Evolutionary conservation across 2,888 invertebrate species (phyloP), one percentile per base, ranked within the genome.

Genomic region (Pharmacophagus antenor): DNA sequence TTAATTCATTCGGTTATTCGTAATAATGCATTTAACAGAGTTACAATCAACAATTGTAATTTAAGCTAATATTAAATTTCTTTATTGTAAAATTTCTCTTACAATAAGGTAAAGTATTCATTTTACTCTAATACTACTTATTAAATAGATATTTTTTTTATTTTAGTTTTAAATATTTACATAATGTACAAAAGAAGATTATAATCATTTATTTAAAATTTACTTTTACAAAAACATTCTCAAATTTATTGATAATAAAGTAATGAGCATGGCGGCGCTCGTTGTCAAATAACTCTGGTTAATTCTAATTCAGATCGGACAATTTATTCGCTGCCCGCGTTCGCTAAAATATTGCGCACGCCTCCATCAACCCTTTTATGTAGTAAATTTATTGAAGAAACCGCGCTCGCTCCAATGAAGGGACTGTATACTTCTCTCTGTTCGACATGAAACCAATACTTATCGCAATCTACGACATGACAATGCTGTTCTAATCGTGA

Each of bases 261-360:
- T 55, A 60, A 37, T 20, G 31, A 51, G 31, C 31, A 44, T 12
- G 46, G 20, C 44, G 12, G 22, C 47, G 17, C 49, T 25, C 42
- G 21, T 80, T 78, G 82, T 85, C 83, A 85, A 86, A 86, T 83
- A 85, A 82, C 80, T 76, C 80, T 79, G 78, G 80, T 82, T 82
- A 83, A 78, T 79, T 83, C 82, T 86, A 86, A 86, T 88, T 84
- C 79, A 74, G 76, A 78, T 70, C 73, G 80, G 77, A 76, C 77
- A 82, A 85, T 87, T 88, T 88, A 88, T 87, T 82, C 69, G 70
- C 82, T 72, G 77, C 84, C 86, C 82, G 84, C 86, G 82, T 78
- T 67, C 73, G 74, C 81, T 87, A 80, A 86, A 87, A 84, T 85
- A 87, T 78, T 75, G 80, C 80, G 79, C 77, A 79, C 79, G 83